A percentile compares a stretch with the other conserved stretches of the same genome.
Conservation (phyloP, 2,797 vertebrate genomes). For the Sebastes miniatus region DNA sequence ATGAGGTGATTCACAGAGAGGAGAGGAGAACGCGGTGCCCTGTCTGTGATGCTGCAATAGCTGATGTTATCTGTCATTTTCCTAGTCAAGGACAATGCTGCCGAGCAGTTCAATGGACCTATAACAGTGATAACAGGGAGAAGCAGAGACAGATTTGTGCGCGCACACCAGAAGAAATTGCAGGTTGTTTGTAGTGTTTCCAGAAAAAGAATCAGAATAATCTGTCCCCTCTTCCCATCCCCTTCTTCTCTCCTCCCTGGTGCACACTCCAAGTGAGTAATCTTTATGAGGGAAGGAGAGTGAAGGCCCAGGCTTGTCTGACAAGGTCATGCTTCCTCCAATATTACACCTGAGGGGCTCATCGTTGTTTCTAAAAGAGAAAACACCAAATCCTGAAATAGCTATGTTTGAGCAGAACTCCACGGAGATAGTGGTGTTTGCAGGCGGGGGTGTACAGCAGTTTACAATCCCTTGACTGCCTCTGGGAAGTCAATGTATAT, state of each 20-base stretch:
- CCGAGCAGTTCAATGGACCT: constrained; percentile 38
- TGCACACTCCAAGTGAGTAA: constrained; percentile 33
- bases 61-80: constrained; percentile 58
- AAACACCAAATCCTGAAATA: constrained; percentile 41
- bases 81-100: constrained; percentile 50
- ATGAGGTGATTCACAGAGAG: constrained; percentile 17
- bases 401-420: constrained; percentile 30
- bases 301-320: constrained; percentile 47
- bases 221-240: constrained; percentile 10
- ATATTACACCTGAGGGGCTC: constrained; percentile 57
- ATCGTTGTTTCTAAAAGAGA: constrained; percentile 44
- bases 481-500: not conserved
- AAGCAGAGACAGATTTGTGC: constrained; percentile 15
- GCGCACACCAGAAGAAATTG: constrained; percentile 31
- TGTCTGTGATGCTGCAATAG: constrained; percentile 51
- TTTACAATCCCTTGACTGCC: not conserved
- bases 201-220: constrained; percentile 32
- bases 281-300: constrained; percentile 46
- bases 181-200: constrained; percentile 39
- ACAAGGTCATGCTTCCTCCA: constrained; percentile 60
- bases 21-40: not conserved
- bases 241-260: constrained; percentile 5
- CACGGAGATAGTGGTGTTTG: constrained; percentile 24
- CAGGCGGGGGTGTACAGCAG: not conserved
- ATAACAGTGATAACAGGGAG: constrained; percentile 42